Conservation (phyloP, 2,113 vertebrate genomes). For the Engraulis encrasicolus region DNA sequence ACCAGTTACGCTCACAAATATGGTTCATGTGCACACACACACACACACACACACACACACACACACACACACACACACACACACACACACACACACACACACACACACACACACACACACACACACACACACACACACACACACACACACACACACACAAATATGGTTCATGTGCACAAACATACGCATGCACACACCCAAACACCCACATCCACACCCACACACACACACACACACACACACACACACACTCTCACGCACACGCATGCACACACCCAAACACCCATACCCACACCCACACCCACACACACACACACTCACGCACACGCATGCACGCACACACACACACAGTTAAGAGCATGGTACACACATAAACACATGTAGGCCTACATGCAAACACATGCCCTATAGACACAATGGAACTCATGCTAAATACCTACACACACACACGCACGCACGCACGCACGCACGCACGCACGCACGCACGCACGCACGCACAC, state of each 20-base stretch:
- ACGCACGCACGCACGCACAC: neutral
- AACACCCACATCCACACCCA: neutral
- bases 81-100: neutral
- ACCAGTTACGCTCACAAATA: neutral
- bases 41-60: too few species aligned
- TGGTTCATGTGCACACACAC: too few species aligned
- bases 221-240: neutral
- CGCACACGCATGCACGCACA: neutral
- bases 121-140: neutral
- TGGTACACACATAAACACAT: neutral
- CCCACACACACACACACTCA: neutral
- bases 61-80: neutral
- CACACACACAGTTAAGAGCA: too few species aligned
- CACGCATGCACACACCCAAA: neutral
- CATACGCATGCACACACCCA: too few species aligned
- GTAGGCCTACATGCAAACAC: neutral
- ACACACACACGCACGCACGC: neutral
- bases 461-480: neutral
- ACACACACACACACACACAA: neutral
- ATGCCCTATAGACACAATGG: constrained; percentile 13
- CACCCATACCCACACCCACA: too few species aligned
- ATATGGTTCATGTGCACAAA: too few species aligned
- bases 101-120: too few species aligned
- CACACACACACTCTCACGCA: constrained; percentile 2
- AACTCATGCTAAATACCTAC: too few species aligned